phyloP scores from a whole-genome alignment of 2,888 invertebrate species.

The Leistus spinibarbis region DNA sequence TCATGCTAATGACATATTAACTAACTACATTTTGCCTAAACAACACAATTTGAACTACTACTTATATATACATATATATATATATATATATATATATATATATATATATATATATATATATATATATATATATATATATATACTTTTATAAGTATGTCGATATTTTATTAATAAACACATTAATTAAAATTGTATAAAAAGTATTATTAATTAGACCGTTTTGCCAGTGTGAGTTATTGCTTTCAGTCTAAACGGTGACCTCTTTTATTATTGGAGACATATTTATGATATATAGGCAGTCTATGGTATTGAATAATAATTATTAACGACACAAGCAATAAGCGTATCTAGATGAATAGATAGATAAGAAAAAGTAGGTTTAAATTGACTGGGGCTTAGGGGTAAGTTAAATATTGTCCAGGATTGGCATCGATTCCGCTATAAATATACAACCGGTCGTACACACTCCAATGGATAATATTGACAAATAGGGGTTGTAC shows the following conservation, averaged over 20 bases:
- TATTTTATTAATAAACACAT: background rate
- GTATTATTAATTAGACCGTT: background rate
- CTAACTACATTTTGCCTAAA: background rate
- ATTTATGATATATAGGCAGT: background rate
- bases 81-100: background rate
- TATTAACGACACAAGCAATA: no score
- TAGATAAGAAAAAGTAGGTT: background rate
- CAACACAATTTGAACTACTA: background rate
- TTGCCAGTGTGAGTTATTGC: background rate
- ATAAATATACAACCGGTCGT: constrained; percentile 20
- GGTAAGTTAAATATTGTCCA: constrained; percentile 2
- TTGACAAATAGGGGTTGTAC: background rate
- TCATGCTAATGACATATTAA: constrained; percentile 13
- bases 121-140: background rate
- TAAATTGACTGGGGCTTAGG: background rate
- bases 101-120: background rate
- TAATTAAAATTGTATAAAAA: background rate
- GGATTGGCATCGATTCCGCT: constrained; percentile 33
- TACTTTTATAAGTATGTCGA: background rate
- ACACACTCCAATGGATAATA: constrained; percentile 1
- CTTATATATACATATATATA: background rate
- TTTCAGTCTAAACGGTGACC: background rate
- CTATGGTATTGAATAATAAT: no score
- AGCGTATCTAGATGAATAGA: no score
- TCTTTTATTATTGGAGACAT: background rate